A percentile compares a stretch with the other conserved stretches of the same genome.
These are phyloP conservation scores for Drosophila grimshawi DNA, from an alignment of 1,140 invertebrate species.

Conservation along the genomic window DNA sequence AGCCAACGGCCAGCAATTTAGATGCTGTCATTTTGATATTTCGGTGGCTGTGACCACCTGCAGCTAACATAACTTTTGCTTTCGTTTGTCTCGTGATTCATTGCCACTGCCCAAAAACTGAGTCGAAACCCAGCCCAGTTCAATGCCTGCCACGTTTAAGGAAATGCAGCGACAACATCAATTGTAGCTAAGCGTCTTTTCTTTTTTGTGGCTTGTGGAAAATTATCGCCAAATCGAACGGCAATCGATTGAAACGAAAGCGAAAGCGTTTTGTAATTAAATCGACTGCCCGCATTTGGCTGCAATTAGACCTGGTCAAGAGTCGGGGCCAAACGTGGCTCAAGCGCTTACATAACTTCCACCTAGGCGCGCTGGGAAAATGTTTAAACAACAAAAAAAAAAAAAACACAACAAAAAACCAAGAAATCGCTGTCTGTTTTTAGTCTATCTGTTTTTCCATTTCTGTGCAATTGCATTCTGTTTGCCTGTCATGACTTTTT, in stretches of 20 bases:
- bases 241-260: slow-evolving; percentile 46
- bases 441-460: neutral
- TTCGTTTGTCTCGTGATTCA: slow-evolving; percentile 49
- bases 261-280: slow-evolving; percentile 79
- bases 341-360: slow-evolving; percentile 20
- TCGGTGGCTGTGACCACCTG: slow-evolving; percentile 47
- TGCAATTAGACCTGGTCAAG: slow-evolving; percentile 57
- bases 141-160: slow-evolving; percentile 60
- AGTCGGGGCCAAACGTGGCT: slow-evolving; percentile 24
- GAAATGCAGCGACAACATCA: slow-evolving; percentile 64
- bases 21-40: slow-evolving; percentile 26
- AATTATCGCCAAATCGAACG: slow-evolving; percentile 63
- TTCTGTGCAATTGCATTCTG: slow-evolving; percentile 16
- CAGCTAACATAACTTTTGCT: slow-evolving; percentile 49
- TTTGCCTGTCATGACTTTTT: slow-evolving; percentile 34
- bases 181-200: slow-evolving; percentile 43
- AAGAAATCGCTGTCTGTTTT: slow-evolving; percentile 14
- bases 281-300: slow-evolving; percentile 52
- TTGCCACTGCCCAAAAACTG: slow-evolving; percentile 19
- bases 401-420: slow-evolving; percentile 18
- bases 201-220: slow-evolving; percentile 24
- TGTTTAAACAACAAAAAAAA: slow-evolving; percentile 1
- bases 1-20: slow-evolving; percentile 30
- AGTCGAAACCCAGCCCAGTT: slow-evolving; percentile 55
- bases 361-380: neutral